Base-by-base conservation (phyloP, 2,888 invertebrate genomes). In the Timema cristinae region DNA sequence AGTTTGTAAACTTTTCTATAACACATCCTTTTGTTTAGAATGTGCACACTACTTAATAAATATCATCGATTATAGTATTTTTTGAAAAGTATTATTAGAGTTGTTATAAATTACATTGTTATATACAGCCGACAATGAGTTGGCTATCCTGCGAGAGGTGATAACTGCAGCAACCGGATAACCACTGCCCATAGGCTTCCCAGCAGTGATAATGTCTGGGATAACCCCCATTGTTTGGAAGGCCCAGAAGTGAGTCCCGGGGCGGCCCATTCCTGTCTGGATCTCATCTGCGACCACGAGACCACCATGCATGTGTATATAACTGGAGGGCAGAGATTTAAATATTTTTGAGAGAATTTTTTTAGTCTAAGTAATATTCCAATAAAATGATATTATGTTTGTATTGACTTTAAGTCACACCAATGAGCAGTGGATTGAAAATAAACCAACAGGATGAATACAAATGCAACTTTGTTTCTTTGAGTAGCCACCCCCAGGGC, bases 211-310 rank as follows among this genome's bases (percentile, higher is more conserved):
- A 68, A 87, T 86, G 78, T 87, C 87, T 11, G 87, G 87, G 49
- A 81, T 73, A 6, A 85, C 84, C 72, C 79, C 84, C 78, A 85
- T 85, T 10, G 79, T 77, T 76, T 80, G 80, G 79, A 87, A 88
- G 50, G 86, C 86, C 87, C 88, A 88, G 78, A 83, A 86, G 76
- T 86, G 82, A 8, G 81, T 81, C 10, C 87, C 88, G 51, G 83
- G 81, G 0, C 87, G 87, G 0, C 87, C 87, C 78, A 88, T 84
- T 4, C 87, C 87, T 56, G 86, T 86, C 77, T 87, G 86, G 2
- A 86, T 85, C 79, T 88, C 88, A 80, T 88, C 88, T 48, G 85
- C 81, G 74, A 88, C 85, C 71, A 85, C 84, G n/a, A 88, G 75
- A 11, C 87, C 88, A 68, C 87, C 87, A 56, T 79, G 75, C 6